Conservation (phyloP, 2,888 invertebrate species). For the Platynereis dumerilii region DNA sequence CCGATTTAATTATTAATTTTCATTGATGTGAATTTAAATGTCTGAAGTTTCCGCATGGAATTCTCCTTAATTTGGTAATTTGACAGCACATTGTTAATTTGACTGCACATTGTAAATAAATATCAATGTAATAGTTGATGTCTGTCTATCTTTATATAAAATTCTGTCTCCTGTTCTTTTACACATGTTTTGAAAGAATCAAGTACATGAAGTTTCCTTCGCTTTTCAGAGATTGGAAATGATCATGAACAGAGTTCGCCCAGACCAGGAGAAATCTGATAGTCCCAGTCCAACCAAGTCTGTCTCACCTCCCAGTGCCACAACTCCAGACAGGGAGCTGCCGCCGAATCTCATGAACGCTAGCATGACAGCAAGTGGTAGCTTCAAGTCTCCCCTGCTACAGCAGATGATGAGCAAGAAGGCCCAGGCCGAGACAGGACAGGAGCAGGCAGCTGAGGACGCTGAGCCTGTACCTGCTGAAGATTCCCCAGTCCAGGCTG, state of each 20-base stretch:
- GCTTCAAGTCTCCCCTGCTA: constrained; percentile 55
- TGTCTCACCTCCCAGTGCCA: constrained; percentile 8
- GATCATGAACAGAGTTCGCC: constrained; percentile 60
- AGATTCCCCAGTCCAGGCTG: constrained; percentile 39
- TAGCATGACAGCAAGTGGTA: constrained; percentile 33
- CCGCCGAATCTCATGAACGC: neutral
- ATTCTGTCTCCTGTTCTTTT: too few species aligned
- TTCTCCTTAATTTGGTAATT: too few species aligned
- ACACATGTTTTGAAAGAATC: too few species aligned
- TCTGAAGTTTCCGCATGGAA: too few species aligned
- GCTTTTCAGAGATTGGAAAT: constrained; percentile 53
- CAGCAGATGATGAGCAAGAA: constrained; percentile 45
- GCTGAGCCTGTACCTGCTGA: neutral
- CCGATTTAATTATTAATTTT: too few species aligned
- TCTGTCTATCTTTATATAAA: too few species aligned
- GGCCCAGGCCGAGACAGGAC: constrained; percentile 14
- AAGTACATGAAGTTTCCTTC: too few species aligned
- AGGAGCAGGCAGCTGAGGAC: neutral
- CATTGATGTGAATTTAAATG: too few species aligned
- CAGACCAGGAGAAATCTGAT: constrained; percentile 29
- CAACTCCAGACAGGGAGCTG: constrained; percentile 9
- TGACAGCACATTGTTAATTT: too few species aligned
- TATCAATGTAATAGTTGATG: too few species aligned
- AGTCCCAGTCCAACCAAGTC: constrained; percentile 30
- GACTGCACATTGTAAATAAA: too few species aligned